Base-by-base conservation (phyloP, 2,797 vertebrate species). In the Hypotaenidia okinawae region DNA sequence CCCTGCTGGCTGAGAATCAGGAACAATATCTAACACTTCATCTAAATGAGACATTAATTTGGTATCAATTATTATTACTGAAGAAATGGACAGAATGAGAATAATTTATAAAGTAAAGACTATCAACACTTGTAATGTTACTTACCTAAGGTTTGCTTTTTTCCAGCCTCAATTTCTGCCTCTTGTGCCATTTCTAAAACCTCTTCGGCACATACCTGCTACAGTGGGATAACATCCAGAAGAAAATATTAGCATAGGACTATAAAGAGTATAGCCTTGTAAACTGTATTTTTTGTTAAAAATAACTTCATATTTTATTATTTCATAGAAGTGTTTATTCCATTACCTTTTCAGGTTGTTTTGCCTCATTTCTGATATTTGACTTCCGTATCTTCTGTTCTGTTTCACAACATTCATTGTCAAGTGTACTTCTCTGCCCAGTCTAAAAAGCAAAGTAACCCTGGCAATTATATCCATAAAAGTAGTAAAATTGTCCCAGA, bases 1-100 rank as follows among this genome's bases (percentile, higher is more conserved):
- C 37, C 18, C 73, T 68, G 24, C 67, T 68, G 98, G 98, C 93
- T 98, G 98, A 43, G 98, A 98, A 96, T 99, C 98, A 67, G 98
- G 98, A 85, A 98, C 96, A 96, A 97, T 93, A 86, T 98, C 97
- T 57, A 95, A 83, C 24, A 87, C 93, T 76, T 97, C 95, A 90
- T 97, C 99, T 99, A 97, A 95, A 95, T 59, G 35, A 97, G 94
- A 97, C 27, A 97, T 82, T 64, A 83, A 89, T 82, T 87, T 94
- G 41, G 33, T 55, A 76, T 88, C 39, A 80, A 68, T 90, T 41
- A 39, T 43, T 62, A 82, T 13, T 16, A 51, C 19, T 62, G 66
- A 69, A 62, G 3, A 63, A 89, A 55, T 6, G 5, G 25, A n/a
- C 4, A 76, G 83, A 96, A 97, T 32, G 22, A 28, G 61, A 88